Evolutionary conservation across 2,888 invertebrate species (phyloP), one percentile per base, ranked within the genome.

Genomic region (Drosophila pseudotalamancana): DNA sequence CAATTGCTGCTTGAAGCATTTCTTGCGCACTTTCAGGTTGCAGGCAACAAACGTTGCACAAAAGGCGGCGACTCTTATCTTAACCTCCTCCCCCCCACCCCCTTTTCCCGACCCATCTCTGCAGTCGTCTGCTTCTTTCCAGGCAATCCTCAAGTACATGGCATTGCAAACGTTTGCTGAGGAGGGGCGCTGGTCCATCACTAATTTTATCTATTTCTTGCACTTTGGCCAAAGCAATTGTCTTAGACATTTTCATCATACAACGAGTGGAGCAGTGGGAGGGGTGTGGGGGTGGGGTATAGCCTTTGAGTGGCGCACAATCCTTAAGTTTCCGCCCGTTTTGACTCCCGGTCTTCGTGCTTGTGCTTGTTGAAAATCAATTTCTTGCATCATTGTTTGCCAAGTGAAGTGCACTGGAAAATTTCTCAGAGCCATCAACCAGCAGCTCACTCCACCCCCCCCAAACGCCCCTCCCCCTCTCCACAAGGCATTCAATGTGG

Each of bases 361-460:
- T 81, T 64, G 68, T 78, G 71, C 89, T 88, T 87, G 89, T 88
- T 88, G 86, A 87, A 88, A 88, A 88, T 88, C 88, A 88, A 88
- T 88, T 88, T 88, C 88, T 87, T 89, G 86, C 88, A 89, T 88
- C 88, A 89, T 89, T 88, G 88, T 89, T 89, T 88, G 89, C 82
- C 82, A 84, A 88, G 89, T 88, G 88, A 88, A 88, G 88, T 89
- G 88, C 89, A 84, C 88, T 89, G 88, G 86, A 88, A 89, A 88
- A 89, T 88, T 80, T 72, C 77, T 79, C 64, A 68, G 40, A 81
- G 67, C 85, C 85, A 81, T 64, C 83, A 76, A 63, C 48, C 61
- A 55, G 68, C 65, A 51, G 61, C 64, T 35, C 32, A 31, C 51
- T 35, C 37, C 25, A 11, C 12, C 4, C 1, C 27, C 8, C 14